A percentile compares a stretch with the other conserved stretches of the same genome.
Conservation (phyloP, 2,113 vertebrate genomes). For the Regulus satrapa region DNA sequence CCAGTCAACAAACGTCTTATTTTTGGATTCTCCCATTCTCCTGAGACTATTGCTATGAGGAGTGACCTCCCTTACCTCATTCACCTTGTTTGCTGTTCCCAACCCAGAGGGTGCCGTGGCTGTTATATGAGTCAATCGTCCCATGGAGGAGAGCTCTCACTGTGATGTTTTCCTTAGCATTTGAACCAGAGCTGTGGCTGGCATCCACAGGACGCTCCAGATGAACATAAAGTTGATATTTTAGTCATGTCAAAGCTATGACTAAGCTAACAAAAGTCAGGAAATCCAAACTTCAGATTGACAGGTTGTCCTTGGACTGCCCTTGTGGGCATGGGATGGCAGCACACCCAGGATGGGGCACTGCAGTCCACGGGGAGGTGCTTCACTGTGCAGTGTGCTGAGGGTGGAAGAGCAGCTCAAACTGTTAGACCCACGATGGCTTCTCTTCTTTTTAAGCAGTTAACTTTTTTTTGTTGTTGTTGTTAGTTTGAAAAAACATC, state of each 20-base stretch:
- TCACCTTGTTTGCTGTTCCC: constrained; percentile 70
- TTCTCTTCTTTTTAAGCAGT: not conserved
- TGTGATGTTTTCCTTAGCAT: constrained; percentile 53
- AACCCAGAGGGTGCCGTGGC: not conserved
- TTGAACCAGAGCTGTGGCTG: constrained; percentile 46
- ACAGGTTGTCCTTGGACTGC: constrained; percentile 21
- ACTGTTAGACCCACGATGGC: not conserved
- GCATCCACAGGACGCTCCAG: not conserved
- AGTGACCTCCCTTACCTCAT: constrained; percentile 62
- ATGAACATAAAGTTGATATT: constrained; percentile 44
- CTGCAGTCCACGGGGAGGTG: accelerated
- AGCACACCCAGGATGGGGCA: not conserved
- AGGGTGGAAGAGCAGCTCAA: not conserved
- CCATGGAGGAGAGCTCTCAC: not conserved
- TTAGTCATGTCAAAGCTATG: constrained; percentile 53
- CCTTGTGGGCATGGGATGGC: not conserved
- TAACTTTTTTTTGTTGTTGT: not conserved
- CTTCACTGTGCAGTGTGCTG: not conserved
- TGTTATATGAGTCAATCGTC: constrained; percentile 17
- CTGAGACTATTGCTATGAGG: constrained; percentile 26
- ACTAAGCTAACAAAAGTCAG: constrained; percentile 26
- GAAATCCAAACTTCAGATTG: constrained; percentile 41
- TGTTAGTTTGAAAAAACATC: not conserved
- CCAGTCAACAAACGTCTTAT: constrained; percentile 67
- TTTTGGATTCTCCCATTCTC: constrained; percentile 68